phyloP scores from a whole-genome alignment of 1,140 invertebrate species.

The Parapsyche elsis region DNA sequence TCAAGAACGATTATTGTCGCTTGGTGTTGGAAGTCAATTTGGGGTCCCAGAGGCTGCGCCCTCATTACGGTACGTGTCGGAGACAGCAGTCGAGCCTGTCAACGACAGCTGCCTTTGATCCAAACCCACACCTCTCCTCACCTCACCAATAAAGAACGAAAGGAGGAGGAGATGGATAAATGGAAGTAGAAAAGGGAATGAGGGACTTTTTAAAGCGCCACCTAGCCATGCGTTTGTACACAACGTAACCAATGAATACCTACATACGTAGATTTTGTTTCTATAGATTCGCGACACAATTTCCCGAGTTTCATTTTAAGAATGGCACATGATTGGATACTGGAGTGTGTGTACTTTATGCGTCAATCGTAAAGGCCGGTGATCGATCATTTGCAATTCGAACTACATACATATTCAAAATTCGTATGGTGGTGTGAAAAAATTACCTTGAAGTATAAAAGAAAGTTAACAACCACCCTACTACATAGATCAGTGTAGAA shows the following conservation, averaged over 20 bases:
- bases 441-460: too few relatives aligned
- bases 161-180: background rate
- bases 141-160: conserved; percentile 4
- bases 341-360: too few relatives aligned
- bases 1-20: background rate
- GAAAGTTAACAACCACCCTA: too few relatives aligned
- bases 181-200: background rate
- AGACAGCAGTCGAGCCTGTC: conserved; percentile 24
- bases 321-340: too few relatives aligned
- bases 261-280: background rate
- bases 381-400: too few relatives aligned
- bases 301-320: too few relatives aligned
- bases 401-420: too few relatives aligned
- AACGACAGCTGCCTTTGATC: conserved; percentile 37
- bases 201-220: background rate
- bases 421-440: too few relatives aligned
- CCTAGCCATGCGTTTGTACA: background rate
- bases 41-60: conserved; percentile 9
- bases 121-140: background rate
- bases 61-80: conserved; percentile 26
- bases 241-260: background rate
- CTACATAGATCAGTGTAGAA: too few relatives aligned
- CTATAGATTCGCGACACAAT: too few relatives aligned
- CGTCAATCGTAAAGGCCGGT: too few relatives aligned
- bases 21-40: background rate